A percentile compares a stretch with the other conserved stretches of the same genome.
Evolutionary conservation across 2,113 vertebrate genomes (phyloP).

Genomic region (human (Homo sapiens)): GRCh38 chr2:129879501-129880000

Average conservation of each 20-base stretch:
- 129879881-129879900: neutral
- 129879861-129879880: neutral
- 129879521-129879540: neutral
- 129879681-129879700: neutral
- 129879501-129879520: constrained; percentile 42
- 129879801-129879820: neutral
- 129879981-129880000: neutral
- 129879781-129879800: neutral
- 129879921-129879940: no score
- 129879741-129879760: neutral
- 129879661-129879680: neutral
- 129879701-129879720: neutral
- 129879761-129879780: neutral
- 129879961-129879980: neutral
- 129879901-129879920: neutral
- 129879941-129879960: neutral
- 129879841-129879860: neutral
- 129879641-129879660: neutral
- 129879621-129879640: neutral
- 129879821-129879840: neutral
- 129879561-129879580: neutral
- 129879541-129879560: constrained; percentile 13
- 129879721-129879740: neutral
- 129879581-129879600: neutral
- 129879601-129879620: neutral